Base-by-base conservation (phyloP, 92 coral and sea anemone genomes). In the Paragorgia papillata region DNA sequence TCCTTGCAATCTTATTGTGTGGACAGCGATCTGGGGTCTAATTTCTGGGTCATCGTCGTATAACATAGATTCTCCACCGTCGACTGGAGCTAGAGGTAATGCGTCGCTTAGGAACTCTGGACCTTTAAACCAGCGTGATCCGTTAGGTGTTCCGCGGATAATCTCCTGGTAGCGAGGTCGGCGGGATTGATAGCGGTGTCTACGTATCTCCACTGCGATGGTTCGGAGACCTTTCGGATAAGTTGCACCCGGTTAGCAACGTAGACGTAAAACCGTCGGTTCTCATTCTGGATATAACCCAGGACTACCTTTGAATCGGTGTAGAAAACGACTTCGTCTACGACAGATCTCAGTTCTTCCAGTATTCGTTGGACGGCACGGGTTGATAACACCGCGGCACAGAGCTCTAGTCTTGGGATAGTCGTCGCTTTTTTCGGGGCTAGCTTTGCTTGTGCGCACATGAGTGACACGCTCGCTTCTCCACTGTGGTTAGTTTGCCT, bases 331-430 rank as follows among this genome's bases (percentile, higher is more conserved):
- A n/a, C n/a, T n/a, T n/a, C n/a, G n/a, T n/a, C n/a, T n/a, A n/a
- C n/a, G n/a, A n/a, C n/a, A n/a, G n/a, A n/a, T n/a, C n/a, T n/a
- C n/a, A n/a, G n/a, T n/a, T n/a, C n/a, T n/a, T n/a, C n/a, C n/a
- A n/a, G 14, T 19, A 81, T 46, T 39, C 48, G 57, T 60, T 41
- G 15, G 1, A 59, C 84, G 8, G 84, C 85, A 51, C 54, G 85
- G 0, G 44, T 60, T 15, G 80, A 84, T 34, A 84, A 20, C 1
- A 58, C 80, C n/a, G n/a, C n/a, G n/a, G n/a, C n/a, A n/a, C n/a
- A n/a, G n/a, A n/a, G n/a, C n/a, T n/a, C n/a, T n/a, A 83, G 79
- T 2, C 87, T 83, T 15, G 87, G 87, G 8, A 84, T 84, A 80
- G 84, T 84, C 0, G 88, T 84, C 9, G 64, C 34, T 59, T 79